These are phyloP conservation scores for Dallia pectoralis DNA, from an alignment of 2,797 vertebrate genomes.

Conservation along the genomic window DNA sequence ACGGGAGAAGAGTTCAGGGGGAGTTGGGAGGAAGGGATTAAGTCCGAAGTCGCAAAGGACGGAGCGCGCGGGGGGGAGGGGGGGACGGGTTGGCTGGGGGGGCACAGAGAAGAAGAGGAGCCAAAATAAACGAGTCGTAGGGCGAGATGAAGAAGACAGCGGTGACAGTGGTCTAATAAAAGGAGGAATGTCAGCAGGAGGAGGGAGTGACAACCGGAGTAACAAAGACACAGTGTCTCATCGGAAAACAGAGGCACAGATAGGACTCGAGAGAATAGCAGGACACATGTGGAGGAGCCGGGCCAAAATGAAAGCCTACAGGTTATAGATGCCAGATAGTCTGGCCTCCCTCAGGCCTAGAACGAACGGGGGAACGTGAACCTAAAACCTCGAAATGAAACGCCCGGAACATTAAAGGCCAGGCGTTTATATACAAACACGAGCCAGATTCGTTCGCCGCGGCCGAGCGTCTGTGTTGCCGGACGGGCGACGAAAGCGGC, in stretches of 20 bases:
- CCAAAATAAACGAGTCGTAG: neutral
- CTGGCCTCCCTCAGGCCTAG: neutral
- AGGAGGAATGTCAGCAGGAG: slow-evolving; percentile 27
- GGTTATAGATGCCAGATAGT: slow-evolving; percentile 23
- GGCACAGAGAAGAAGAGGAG: slow-evolving; percentile 27
- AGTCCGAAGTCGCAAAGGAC: neutral
- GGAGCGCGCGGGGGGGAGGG: slow-evolving; percentile 17
- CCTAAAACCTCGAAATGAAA: neutral
- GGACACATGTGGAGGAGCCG: slow-evolving; percentile 29
- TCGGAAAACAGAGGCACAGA: slow-evolving; percentile 34
- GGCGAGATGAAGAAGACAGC: slow-evolving; percentile 17
- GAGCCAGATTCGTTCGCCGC: neutral
- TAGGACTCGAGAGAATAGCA: slow-evolving; percentile 45
- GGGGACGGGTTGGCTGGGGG: too few relatives aligned
- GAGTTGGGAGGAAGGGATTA: slow-evolving; percentile 21
- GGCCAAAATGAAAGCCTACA: slow-evolving; percentile 41
- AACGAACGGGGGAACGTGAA: neutral
- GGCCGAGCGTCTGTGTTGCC: neutral
- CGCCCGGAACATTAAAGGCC: too few relatives aligned
- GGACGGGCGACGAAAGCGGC: neutral
- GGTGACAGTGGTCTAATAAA: slow-evolving; percentile 53
- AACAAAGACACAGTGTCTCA: slow-evolving; percentile 67
- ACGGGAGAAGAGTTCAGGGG: neutral
- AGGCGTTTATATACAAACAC: neutral
- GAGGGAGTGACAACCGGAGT: slow-evolving; percentile 60